Evolutionary conservation across 2,888 invertebrate genomes (phyloP), one percentile per base, ranked within the genome.

Genomic region (Epistrophe eligans): DNA sequence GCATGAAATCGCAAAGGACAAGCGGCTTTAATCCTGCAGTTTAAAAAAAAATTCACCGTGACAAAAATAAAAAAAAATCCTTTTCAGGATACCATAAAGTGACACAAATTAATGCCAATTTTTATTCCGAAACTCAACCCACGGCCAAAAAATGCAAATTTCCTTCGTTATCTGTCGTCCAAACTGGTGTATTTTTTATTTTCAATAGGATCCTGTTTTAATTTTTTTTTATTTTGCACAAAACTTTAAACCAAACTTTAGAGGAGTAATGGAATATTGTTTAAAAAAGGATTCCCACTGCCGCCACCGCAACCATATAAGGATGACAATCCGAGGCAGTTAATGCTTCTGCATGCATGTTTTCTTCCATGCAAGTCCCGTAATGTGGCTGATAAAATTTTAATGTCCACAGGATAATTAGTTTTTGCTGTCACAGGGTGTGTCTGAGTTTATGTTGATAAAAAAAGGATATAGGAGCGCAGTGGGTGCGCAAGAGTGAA

Each of bases 351-450:
- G 52, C 62, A 71, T 77, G 82, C 77, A 67, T 50, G 62, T 40
- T 62, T 62, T 62, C 48, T 70, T 70, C 40, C 11, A 3, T 67
- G 81, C 84, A 57, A 43, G 48, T 32, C 28, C 67, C 73, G 57
- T 77, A 71, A 73, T 85, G 77, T 70, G 74, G 70, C 55, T 83
- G 83, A 83, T 87, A 87, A 87, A 82, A 83, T 76, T 66, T 87
- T 83, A 82, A 83, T 83, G 67, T 66, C 76, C 60, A 43, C 58
- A 87, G 71, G 79, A 79, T 87, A 87, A 87, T 87, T 87, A 87
- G 83, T 72, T 32, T 77, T 50, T 55, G 72, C 38, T 19, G 70
- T 55, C 35, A 55, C 40, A 58, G 70, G 58, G 57, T 52, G 60
- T 67, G 67, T 52, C 28, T 24, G 55, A 17, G 35, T 19, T n/a